Evolutionary conservation across 2,113 vertebrate genomes (phyloP), one percentile per base, ranked within the genome.

Genomic region (Zeus faber): DNA sequence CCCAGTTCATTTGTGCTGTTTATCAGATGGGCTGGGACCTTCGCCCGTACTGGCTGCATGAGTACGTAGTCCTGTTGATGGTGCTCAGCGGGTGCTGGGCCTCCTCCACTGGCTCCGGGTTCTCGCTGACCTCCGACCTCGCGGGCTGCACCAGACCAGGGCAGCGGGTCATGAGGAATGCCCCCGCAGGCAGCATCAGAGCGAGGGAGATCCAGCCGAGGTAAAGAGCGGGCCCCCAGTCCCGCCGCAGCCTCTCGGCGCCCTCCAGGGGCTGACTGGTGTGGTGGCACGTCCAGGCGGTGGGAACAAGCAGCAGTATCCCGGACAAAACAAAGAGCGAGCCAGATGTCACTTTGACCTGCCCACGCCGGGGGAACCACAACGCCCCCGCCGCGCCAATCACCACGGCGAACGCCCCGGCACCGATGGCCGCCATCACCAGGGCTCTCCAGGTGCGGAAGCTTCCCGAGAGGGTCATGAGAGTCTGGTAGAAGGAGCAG

Each of bases 401-500:
- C 54, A 81, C 33, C 2, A 85, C 75, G 1, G 92, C 88, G 0
- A 94, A 46, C 7, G 85, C 61, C 0, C 90, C 87, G 3, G 89
- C 59, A 3, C 71, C 88, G 0, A 92, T 84, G 0, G 89, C 88
- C 0, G 88, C 74, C 48, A 88, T 88, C 83, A 95, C 86, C 20
- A 96, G 71, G 3, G 89, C 90, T 26, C 92, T 76, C 79, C 93
- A 90, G 0, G 91, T 91, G 61, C 92, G 89, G 4, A 98, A 89
- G 24, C 87, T 91, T 0, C 84, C 86, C 0, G 91, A 80, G 0
- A 98, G 91, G 1, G 87, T 80, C 87, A 98, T 76, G 74, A 95
- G 75, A 0, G 93, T 91, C 62, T 91, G 91, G 0, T 96, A 96
- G 60, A 93, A 86, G 46, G 93, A 92, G 76, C 95, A 98, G 56